Evolutionary conservation across 2,797 vertebrate genomes (phyloP).

Genomic region (Eurystomus glaucurus): DNA sequence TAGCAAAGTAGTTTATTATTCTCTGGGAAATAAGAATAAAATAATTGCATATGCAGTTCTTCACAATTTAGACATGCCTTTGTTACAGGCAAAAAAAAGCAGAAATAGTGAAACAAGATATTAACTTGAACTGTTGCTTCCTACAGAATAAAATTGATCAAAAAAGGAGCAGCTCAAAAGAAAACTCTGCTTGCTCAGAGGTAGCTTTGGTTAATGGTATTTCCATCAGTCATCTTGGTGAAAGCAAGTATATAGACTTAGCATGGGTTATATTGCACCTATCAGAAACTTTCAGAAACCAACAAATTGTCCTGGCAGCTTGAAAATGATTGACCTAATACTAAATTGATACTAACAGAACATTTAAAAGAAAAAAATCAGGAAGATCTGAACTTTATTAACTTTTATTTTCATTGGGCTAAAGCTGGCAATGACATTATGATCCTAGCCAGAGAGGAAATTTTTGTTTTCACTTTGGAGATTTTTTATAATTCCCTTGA

Average conservation of each 20-base stretch:
- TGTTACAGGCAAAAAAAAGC: neutral
- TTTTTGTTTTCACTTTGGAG: neutral
- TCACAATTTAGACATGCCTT: neutral
- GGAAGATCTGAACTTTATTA: neutral
- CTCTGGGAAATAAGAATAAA: neutral
- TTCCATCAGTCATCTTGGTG: neutral
- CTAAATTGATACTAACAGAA: neutral
- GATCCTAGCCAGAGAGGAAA: neutral
- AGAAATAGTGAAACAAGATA: neutral
- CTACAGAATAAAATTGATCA: neutral
- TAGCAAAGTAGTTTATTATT: neutral
- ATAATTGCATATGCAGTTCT: neutral
- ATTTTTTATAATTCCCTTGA: neutral
- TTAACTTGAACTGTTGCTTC: neutral
- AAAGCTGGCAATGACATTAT: neutral
- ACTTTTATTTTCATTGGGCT: neutral
- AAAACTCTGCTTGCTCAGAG: neutral
- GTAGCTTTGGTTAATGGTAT: neutral
- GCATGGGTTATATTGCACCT: neutral
- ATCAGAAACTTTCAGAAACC: neutral
- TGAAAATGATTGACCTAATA: neutral
- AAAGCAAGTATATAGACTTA: neutral
- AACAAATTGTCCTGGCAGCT: neutral
- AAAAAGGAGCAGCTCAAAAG: neutral
- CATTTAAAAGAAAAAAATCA: neutral